phyloP scores from a whole-genome alignment of 2,888 invertebrate species.

The Amiota mariae region DNA sequence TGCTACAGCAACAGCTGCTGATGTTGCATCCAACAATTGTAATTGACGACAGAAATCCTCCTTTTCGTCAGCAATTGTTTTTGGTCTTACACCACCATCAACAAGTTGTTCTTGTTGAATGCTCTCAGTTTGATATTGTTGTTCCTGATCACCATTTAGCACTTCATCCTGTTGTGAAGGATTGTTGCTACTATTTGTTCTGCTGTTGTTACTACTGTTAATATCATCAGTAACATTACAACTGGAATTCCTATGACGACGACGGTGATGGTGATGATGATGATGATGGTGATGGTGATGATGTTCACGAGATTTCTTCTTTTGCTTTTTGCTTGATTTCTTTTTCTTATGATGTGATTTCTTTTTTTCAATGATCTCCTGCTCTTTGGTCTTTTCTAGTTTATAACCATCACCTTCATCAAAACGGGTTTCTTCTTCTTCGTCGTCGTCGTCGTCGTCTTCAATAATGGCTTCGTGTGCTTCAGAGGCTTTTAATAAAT shows the following conservation, averaged over 20 bases:
- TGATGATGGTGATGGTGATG: conserved; percentile 40
- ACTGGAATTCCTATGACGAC: conserved; percentile 66
- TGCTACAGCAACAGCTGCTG: conserved; percentile 61
- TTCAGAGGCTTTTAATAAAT: not conserved
- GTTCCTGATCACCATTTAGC: conserved; percentile 1
- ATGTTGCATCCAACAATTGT: conserved; percentile 55
- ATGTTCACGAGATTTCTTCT: conserved; percentile 66
- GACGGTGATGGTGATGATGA: conserved; percentile 52
- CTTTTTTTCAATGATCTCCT: conserved; percentile 46
- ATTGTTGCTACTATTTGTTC: conserved; percentile 29
- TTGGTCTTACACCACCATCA: no score
- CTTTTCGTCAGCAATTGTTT: conserved; percentile 67
- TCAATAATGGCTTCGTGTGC: not conserved
- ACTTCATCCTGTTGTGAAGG: conserved; percentile 38
- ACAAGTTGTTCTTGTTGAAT: no score
- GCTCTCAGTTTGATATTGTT: conserved; percentile 35
- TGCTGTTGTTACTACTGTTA: conserved; percentile 27
- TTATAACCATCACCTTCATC: not conserved
- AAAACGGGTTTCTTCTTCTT: not conserved
- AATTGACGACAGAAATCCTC: conserved; percentile 68
- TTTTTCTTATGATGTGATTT: conserved; percentile 65
- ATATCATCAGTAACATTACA: conserved; percentile 51
- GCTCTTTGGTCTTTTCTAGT: no score
- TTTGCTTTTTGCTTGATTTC: conserved; percentile 68
- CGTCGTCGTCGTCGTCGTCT: not conserved